phyloP scores from a whole-genome alignment of 2,797 vertebrate species.

The Thamnophis elegans region DNA sequence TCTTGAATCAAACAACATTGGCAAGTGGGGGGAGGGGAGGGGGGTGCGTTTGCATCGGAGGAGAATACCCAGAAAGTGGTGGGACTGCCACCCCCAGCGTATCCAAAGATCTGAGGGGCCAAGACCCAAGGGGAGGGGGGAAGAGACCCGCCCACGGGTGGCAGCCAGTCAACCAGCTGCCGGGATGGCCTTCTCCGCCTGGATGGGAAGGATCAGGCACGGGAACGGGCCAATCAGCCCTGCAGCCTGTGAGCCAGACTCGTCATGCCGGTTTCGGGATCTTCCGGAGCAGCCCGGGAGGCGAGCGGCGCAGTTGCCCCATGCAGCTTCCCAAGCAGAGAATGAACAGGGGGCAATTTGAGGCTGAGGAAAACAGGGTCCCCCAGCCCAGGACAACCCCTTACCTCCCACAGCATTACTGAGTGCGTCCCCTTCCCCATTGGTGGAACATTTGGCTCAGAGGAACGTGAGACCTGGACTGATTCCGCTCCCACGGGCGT shows the following conservation, averaged over 20 bases:
- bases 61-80: not conserved
- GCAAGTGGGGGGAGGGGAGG: not conserved
- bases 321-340: not conserved
- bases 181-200: not conserved
- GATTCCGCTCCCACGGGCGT: not conserved
- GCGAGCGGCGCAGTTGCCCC: not conserved
- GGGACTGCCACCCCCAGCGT: rapidly evolving
- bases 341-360: not conserved
- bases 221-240: not conserved
- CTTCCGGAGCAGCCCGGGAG: not conserved
- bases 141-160: not conserved
- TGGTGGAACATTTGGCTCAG: rapidly evolving
- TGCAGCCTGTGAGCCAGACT: not conserved
- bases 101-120: not conserved
- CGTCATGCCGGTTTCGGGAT: not conserved
- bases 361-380: not conserved
- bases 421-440: not conserved
- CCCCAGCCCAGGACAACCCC: not conserved
- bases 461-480: not conserved
- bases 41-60: not conserved
- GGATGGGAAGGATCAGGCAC: not conserved
- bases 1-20: not conserved
- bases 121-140: not conserved
- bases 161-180: not conserved
- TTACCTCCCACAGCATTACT: not conserved